phyloP scores from a whole-genome alignment of 2,113 vertebrate species.

The Eonycteris spelaea region DNA sequence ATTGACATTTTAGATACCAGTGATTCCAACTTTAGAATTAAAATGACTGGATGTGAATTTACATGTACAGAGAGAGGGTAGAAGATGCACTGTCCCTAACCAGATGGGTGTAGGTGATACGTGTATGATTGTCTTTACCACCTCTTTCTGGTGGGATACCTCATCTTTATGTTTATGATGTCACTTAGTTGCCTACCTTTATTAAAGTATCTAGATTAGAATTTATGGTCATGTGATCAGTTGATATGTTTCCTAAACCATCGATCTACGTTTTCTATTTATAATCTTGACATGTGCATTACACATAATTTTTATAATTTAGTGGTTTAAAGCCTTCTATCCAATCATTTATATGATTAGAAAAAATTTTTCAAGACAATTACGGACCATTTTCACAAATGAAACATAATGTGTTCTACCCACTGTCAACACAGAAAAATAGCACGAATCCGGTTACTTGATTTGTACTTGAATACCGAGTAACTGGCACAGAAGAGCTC shows the following conservation, averaged over 20 bases:
- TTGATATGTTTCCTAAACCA: neutral
- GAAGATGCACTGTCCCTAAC: neutral
- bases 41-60: neutral
- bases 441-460: neutral
- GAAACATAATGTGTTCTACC: neutral
- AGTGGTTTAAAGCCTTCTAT: neutral
- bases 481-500: neutral
- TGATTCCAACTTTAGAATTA: neutral
- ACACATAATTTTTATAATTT: neutral
- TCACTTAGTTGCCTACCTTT: neutral
- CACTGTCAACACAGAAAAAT: neutral
- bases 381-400: conserved; percentile 16
- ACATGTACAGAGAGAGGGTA: neutral
- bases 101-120: neutral
- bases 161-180: neutral
- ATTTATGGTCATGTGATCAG: neutral
- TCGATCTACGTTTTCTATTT: neutral
- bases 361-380: neutral
- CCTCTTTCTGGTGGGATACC: neutral
- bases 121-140: neutral
- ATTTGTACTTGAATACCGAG: neutral
- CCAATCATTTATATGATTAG: neutral
- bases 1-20: neutral
- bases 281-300: neutral
- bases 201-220: neutral